Evolutionary conservation across 1,140 invertebrate genomes (phyloP).

Genomic region (Cotesia typhae): DNA sequence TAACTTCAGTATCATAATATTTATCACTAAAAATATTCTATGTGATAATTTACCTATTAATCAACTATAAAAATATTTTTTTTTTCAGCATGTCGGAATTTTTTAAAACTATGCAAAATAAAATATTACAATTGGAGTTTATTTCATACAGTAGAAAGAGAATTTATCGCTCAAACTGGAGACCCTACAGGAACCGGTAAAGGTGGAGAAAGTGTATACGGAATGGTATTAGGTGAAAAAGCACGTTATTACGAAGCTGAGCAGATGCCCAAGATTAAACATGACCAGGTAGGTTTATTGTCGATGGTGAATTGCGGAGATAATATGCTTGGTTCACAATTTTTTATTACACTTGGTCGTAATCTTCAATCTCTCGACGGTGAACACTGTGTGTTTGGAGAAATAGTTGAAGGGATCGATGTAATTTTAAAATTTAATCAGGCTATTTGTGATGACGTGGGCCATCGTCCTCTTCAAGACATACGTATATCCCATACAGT

Average conservation of each 20-base stretch:
- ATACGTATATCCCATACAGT: conserved; percentile 98
- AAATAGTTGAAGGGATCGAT: conserved; percentile 93
- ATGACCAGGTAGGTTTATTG: conserved; percentile 84
- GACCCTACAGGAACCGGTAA: conserved; percentile 93
- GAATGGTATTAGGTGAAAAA: conserved; percentile 83
- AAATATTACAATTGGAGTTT: conserved; percentile 98
- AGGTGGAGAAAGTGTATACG: conserved; percentile 91
- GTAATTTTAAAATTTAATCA: conserved; percentile 91
- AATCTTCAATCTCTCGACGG: conserved; percentile 92
- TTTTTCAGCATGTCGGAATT: conserved; percentile 88
- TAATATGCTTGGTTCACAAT: conserved; percentile 95
- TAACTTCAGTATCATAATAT: too few species aligned
- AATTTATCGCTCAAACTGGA: conserved; percentile 98
- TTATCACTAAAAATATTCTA: too few species aligned
- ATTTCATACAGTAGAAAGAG: conserved; percentile 91
- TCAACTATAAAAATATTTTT: background rate
- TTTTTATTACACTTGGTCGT: conserved; percentile 93
- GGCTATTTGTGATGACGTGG: conserved; percentile 90
- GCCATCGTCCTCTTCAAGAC: conserved; percentile 93
- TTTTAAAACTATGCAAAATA: conserved; percentile 96
- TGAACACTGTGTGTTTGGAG: conserved; percentile 96
- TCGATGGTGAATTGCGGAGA: conserved; percentile 97
- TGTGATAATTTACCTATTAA: too few species aligned
- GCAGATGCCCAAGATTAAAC: conserved; percentile 89
- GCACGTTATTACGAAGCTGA: conserved; percentile 94